A percentile compares a stretch with the other conserved stretches of the same genome.
phyloP scores from a whole-genome alignment of 2,888 invertebrate genomes.

The Steinernema hermaphroditum region DNA sequence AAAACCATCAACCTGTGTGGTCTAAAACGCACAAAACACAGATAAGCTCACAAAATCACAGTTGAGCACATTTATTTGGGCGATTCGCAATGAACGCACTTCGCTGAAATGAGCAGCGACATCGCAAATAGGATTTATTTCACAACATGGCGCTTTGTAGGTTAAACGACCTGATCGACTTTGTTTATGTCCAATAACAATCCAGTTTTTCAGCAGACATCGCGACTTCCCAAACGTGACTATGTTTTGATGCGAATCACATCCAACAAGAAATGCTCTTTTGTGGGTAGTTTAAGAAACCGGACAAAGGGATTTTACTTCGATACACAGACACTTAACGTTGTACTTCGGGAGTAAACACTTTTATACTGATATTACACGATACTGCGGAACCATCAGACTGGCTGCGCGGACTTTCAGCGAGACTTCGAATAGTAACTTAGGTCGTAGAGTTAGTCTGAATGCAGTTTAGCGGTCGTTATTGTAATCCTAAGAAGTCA shows the following conservation, averaged over 20 bases:
- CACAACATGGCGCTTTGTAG: not conserved
- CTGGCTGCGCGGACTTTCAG: too few species aligned
- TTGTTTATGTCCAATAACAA: constrained; percentile 5
- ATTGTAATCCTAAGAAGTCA: not conserved
- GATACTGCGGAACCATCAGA: too few species aligned
- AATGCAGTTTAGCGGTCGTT: not conserved
- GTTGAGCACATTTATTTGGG: too few species aligned
- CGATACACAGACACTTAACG: too few species aligned
- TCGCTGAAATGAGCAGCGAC: too few species aligned
- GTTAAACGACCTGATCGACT: not conserved
- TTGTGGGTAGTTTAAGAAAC: not conserved
- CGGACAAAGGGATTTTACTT: not conserved
- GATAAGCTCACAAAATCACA: not conserved
- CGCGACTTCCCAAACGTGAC: constrained; percentile 9
- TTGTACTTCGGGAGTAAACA: too few species aligned
- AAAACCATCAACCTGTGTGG: not conserved
- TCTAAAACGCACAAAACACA: not conserved
- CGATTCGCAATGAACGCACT: too few species aligned
- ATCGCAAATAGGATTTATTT: not conserved
- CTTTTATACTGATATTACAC: too few species aligned
- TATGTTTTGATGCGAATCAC: not conserved
- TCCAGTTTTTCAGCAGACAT: not conserved
- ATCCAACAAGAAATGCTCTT: not conserved
- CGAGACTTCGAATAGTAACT: too few species aligned
- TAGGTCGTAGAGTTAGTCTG: not conserved